Base-by-base conservation (phyloP, 2,113 vertebrate species). In the Chinchilla lanigera region DNA sequence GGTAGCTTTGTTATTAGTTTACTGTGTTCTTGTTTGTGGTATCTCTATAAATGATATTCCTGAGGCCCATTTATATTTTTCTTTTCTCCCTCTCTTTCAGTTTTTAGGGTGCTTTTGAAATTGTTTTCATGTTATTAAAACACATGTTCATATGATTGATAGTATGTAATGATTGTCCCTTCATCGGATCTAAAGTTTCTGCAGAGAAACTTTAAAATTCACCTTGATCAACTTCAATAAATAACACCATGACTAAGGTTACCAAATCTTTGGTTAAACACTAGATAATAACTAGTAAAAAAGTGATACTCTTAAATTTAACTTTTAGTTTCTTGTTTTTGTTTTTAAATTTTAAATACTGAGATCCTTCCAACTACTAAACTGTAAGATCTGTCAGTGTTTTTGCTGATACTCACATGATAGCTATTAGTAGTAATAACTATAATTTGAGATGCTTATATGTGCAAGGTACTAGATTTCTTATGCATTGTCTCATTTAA, bases 301-400 rank as follows among this genome's bases (percentile, higher is more conserved):
- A 6, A 22, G 10, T 67, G 16, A 35, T 38, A 73, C 8, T 92
- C 19, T 60, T 71, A 82, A 92, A 92, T 86, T 95, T 84, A 77
- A 77, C 19, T 54, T 56, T 95, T 83, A 54, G 17, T 92, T 95
- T 89, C 10, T 7, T 71, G 17, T 28, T 60, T 93, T 63, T 95
- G 6, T 89, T 89, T 50, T 73, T 56, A 93, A 91, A 20, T 88
- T 92, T 84, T n/a, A 38, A 93, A 81, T 82, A 52, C 30, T 85
- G 44, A 80, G 50, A 67, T 50, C 28, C 61, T 38, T 33, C 33
- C 77, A 33, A 71, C 86, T 80, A 44, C 7, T 38, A 50, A 78
- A 12, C 1, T 50, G 28, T 87, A 82, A 71, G 44, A 61, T 75
- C 47, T 35, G 5, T 54, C 88, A 89, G 44, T 84, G 11, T 65